Evolutionary conservation across 1,140 invertebrate genomes (phyloP), one percentile per base, ranked within the genome.

Genomic region (Planococcus citri): DNA sequence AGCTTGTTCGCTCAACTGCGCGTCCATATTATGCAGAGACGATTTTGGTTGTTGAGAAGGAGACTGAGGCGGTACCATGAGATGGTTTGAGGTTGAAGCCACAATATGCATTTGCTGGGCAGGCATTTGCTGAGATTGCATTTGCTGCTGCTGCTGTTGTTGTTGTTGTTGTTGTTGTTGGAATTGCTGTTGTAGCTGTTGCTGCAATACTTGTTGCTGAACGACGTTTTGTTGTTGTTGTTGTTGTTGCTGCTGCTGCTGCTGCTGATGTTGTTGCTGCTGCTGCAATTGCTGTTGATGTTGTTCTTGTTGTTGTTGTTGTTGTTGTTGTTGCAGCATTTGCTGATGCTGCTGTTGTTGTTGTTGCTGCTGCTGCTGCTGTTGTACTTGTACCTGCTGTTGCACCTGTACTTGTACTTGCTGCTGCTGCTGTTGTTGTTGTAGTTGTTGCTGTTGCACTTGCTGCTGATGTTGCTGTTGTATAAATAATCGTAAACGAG

Each of bases 401-500:
- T 73, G 70, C 72, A 73, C 75, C 37, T 76, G 74, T 24, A 71
- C 70, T 51, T 72, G 69, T 12, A 51, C 71, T 69, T 72, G 71
- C 29, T 72, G 71, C 10, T 70, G 71, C 21, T 29, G 73, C n/a
- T 57, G 72, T 68, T 69, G 74, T 41, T 68, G 71, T n/a, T 70
- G 69, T 17, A 37, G 69, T 25, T 70, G 69, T 1, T 27, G 60
- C 6, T 70, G 69, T 9, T 24, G 69, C 12, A 25, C 57, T 4
- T 70, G 70, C 8, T 78, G 77, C 69, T 78, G 77, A 21, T 68
- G 70, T 21, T 78, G 77, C 69, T 77, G 77, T 60, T 76, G 74
- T 21, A 79, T 60, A 33, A 78, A 70, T 27, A 78, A 71, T 58
- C 78, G 71, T 60, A 78, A 73, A 1, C 78, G 72, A 9, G 77